These are phyloP conservation scores for Silurus meridionalis DNA, from an alignment of 2,113 vertebrate species.

Conservation along the genomic window DNA sequence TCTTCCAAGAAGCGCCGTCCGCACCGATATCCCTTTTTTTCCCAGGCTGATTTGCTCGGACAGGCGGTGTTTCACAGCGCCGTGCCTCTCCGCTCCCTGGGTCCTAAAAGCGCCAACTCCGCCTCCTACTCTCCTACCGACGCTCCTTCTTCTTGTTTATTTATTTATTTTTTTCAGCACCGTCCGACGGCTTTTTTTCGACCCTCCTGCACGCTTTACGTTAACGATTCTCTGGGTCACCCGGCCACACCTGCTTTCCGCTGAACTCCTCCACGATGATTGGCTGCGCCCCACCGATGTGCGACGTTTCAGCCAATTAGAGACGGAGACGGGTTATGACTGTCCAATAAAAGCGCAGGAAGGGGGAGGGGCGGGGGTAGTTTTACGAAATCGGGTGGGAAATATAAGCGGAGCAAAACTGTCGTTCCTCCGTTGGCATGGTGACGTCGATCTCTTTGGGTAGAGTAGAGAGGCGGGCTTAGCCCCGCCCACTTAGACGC, in stretches of 20 bases:
- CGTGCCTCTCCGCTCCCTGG: slow-evolving; percentile 54
- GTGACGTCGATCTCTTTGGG: not conserved
- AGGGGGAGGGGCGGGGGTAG: too few relatives aligned
- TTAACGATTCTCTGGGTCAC: slow-evolving; percentile 64
- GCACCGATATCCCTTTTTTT: not conserved
- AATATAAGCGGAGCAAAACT: not conserved
- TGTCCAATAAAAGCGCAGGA: not conserved
- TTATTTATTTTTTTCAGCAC: too few relatives aligned
- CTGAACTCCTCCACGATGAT: not conserved
- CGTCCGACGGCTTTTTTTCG: slow-evolving; percentile 61
- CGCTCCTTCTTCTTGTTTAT: not conserved
- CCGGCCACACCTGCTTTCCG: slow-evolving; percentile 22
- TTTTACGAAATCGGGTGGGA: not conserved
- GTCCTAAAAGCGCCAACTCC: slow-evolving; percentile 60
- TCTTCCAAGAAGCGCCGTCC: not conserved
- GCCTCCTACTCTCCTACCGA: slow-evolving; percentile 65
- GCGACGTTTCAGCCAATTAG: not conserved
- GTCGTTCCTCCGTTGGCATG: not conserved
- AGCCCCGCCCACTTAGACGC: too few relatives aligned
- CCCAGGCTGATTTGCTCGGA: slow-evolving; percentile 7
- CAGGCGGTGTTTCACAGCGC: slow-evolving; percentile 37
- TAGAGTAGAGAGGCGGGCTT: too few relatives aligned
- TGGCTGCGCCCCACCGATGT: rapidly evolving
- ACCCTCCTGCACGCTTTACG: slow-evolving; percentile 68
- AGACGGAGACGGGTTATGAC: too few relatives aligned